A percentile compares a stretch with the other conserved stretches of the same genome.
phyloP scores from a whole-genome alignment of 2,888 invertebrate genomes.

The Tholera decimalis region DNA sequence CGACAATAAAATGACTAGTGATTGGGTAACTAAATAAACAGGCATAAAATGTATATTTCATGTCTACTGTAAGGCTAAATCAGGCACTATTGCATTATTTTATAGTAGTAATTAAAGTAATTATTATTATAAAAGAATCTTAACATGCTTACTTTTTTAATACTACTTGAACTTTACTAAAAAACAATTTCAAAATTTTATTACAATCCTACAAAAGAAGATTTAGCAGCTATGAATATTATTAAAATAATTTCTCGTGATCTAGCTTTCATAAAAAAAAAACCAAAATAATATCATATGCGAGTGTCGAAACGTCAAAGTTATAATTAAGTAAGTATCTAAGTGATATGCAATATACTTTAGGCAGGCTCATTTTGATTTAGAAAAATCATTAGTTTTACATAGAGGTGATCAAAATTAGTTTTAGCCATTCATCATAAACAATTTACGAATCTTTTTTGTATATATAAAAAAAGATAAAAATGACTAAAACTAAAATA shows the following conservation, averaged over 20 bases:
- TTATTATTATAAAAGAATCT: constrained; percentile 1
- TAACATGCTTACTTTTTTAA: not conserved
- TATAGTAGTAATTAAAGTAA: constrained; percentile 3
- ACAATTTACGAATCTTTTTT: constrained; percentile 20
- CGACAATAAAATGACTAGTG: constrained; percentile 38
- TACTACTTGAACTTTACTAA: constrained; percentile 4
- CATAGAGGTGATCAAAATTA: constrained; percentile 45
- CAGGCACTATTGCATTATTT: constrained; percentile 28
- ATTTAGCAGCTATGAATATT: constrained; percentile 64
- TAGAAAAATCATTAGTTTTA: constrained; percentile 41
- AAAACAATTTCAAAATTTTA: constrained; percentile 57
- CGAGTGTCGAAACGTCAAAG: constrained; percentile 71
- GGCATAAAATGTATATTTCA: constrained; percentile 20
- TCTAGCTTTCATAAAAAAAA: constrained; percentile 73
- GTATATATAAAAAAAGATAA: constrained; percentile 55
- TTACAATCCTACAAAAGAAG: constrained; percentile 57
- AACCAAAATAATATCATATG: constrained; percentile 70
- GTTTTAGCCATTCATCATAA: constrained; percentile 51
- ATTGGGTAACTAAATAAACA: constrained; percentile 24
- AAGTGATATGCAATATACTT: constrained; percentile 90
- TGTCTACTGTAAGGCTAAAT: constrained; percentile 18
- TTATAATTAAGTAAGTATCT: constrained; percentile 79
- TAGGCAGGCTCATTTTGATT: constrained; percentile 85
- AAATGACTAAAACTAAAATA: constrained; percentile 58
- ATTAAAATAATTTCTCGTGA: constrained; percentile 63